Evolutionary conservation across 2,113 vertebrate genomes (phyloP).

Genomic region (Brevimyrus niger): DNA sequence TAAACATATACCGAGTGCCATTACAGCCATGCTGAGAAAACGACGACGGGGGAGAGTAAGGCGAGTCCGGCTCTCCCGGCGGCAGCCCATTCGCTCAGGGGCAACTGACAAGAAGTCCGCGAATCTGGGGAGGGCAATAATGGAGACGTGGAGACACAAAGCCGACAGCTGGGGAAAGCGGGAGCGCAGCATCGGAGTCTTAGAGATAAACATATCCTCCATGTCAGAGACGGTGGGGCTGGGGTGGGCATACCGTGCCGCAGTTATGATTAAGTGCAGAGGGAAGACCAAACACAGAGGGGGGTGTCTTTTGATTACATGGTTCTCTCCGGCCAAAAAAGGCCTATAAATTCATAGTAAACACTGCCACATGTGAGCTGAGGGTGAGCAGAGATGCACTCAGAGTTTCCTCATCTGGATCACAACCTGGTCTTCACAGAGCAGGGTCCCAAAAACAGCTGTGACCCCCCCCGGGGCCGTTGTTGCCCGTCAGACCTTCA

Average conservation of each 20-base stretch:
- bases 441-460: neutral
- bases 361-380: conserved; percentile 17
- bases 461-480: neutral
- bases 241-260: neutral
- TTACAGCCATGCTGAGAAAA: neutral
- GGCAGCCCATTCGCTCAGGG: neutral
- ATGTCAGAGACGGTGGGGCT: neutral
- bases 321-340: neutral
- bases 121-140: neutral
- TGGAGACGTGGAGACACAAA: neutral
- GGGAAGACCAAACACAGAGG: neutral
- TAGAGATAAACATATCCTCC: neutral
- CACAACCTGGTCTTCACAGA: neutral
- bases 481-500: neutral
- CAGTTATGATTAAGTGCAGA: neutral
- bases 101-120: neutral
- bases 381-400: neutral
- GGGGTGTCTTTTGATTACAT: conserved; percentile 6
- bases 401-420: neutral
- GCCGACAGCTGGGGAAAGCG: neutral
- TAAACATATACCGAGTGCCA: neutral
- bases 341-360: conserved; percentile 12
- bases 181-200: neutral
- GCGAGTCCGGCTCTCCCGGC: neutral
- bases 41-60: neutral